Evolutionary conservation across 1,140 invertebrate species (phyloP).

Genomic region (Zaprionus inermis): DNA sequence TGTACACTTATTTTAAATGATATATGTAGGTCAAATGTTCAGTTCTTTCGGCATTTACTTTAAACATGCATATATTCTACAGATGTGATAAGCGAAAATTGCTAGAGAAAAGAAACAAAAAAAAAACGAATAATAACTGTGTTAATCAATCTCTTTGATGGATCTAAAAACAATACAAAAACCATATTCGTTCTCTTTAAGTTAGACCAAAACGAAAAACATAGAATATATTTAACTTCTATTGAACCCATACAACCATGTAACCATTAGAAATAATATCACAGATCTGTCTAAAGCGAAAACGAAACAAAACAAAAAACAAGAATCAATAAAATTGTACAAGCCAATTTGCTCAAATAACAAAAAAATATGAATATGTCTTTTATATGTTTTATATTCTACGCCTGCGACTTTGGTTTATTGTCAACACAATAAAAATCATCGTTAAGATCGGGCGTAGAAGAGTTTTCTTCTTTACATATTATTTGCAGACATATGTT

Average conservation of each 20-base stretch:
- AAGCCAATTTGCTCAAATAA: slow-evolving; percentile 84
- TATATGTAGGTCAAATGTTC: slow-evolving; percentile 45
- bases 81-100: slow-evolving; percentile 67
- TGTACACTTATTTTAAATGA: slow-evolving; percentile 36
- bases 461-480: not conserved
- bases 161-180: slow-evolving; percentile 66
- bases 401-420: not conserved
- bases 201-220: slow-evolving; percentile 9
- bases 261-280: slow-evolving; percentile 66
- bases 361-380: slow-evolving; percentile 53
- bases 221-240: slow-evolving; percentile 14
- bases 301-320: slow-evolving; percentile 39
- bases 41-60: slow-evolving; percentile 54
- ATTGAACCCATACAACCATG: slow-evolving; percentile 32
- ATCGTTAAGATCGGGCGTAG: not conserved
- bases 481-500: not conserved
- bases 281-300: slow-evolving; percentile 38
- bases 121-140: slow-evolving; percentile 54
- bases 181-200: slow-evolving; percentile 36
- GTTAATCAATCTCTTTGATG: slow-evolving; percentile 80
- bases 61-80: slow-evolving; percentile 18
- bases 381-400: not conserved
- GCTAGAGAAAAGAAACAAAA: slow-evolving; percentile 40
- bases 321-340: slow-evolving; percentile 83
- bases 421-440: not conserved